Base-by-base conservation (phyloP, 2,888 invertebrate genomes). In the Oithona nana region DNA sequence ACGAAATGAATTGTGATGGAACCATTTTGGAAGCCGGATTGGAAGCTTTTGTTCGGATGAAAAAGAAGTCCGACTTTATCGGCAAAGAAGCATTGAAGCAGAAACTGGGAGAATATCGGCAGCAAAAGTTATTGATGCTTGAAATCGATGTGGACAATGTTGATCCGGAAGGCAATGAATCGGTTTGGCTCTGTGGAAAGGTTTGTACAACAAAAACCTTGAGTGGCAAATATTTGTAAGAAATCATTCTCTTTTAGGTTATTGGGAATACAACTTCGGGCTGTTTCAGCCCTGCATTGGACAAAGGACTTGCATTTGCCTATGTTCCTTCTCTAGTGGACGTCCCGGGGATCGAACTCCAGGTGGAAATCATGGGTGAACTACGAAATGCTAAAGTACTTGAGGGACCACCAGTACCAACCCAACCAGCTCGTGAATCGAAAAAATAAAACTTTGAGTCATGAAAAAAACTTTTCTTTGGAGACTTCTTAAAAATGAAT, bases 261-360 rank as follows among this genome's bases (percentile, higher is more conserved):
- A 71, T 76, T 56, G 75, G 75, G 2, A 71, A 72, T 66, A 72
- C 73, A 13, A 75, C 75, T 1, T 75, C 75, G 2, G 75, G 75
- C 2, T 68, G 70, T 50, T 75, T 68, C 67, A 72, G 73, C 48
- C 71, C 70, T 64, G 68, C 70, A 28, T 69, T 73, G 11, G 68
- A 70, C 30, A 66, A 70, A 48, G 70, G 72, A 28, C 66, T 76
- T 16, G 73, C 73, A n/a, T 72, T 74, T 66, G 75, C 73, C 3
- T 75, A 74, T 68, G 62, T 75, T n/a, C 73, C 74, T n/a, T 67
- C 67, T 1, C 66, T 65, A 48, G 65, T 71, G 20, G 63, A 68
- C 3, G 60, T 65, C 11, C 67, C 70, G 16, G 69, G 69, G 1
- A 67, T 66, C 4, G 56, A 67, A 60, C 67, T 72, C 0, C 63